These are phyloP conservation scores for Agrenia bidenticulata DNA, from an alignment of 2,888 invertebrate genomes.

Conservation along the genomic window DNA sequence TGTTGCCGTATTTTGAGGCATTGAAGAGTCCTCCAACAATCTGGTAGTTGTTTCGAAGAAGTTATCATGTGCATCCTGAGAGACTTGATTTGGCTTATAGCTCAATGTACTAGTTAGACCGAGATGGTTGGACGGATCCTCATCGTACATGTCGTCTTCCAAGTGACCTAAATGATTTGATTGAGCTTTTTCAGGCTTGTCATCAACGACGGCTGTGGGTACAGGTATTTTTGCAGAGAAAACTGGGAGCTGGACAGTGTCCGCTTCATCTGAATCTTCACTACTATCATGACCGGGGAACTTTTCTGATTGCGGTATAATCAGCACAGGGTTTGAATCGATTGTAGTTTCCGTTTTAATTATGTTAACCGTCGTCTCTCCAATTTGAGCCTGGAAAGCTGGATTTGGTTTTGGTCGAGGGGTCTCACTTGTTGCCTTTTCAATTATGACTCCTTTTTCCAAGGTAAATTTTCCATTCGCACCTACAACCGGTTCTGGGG, in stretches of 20 bases:
- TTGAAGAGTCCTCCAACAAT: too few species aligned
- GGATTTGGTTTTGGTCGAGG: conserved; percentile 26
- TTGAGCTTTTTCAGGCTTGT: neutral
- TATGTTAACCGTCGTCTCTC: conserved; percentile 8
- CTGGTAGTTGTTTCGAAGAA: too few species aligned
- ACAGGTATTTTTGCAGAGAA: too few species aligned
- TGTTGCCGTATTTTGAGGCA: too few species aligned
- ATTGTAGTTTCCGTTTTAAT: conserved; percentile 21
- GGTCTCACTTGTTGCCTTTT: conserved; percentile 35
- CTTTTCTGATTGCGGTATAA: conserved; percentile 18
- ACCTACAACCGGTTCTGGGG: conserved; percentile 37
- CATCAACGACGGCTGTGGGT: neutral
- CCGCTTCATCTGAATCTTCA: too few species aligned
- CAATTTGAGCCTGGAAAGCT: conserved; percentile 16
- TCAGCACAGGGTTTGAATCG: conserved; percentile 28
- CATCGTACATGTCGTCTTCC: too few species aligned
- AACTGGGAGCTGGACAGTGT: too few species aligned
- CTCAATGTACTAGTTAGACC: too few species aligned
- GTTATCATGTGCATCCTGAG: too few species aligned
- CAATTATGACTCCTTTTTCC: conserved; percentile 38
- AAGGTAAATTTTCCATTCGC: conserved; percentile 43
- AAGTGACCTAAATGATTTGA: too few species aligned
- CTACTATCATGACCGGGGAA: neutral
- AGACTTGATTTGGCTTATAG: too few species aligned
- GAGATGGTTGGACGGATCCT: too few species aligned